phyloP scores from a whole-genome alignment of 2,797 vertebrate species.

The Anolis apletophallus region DNA sequence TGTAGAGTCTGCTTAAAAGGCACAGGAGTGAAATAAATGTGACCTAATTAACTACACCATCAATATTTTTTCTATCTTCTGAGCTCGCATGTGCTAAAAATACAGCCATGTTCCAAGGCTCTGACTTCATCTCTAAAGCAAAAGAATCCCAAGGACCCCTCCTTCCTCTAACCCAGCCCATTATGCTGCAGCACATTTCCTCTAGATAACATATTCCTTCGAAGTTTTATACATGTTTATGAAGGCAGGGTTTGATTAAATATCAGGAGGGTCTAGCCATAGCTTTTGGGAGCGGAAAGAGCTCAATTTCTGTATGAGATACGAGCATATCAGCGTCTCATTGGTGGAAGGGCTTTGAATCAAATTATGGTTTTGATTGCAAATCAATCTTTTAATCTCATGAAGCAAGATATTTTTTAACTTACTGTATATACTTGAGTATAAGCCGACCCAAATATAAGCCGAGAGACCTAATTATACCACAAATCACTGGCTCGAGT shows the following conservation, averaged over 20 bases:
- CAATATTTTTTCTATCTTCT: conserved; percentile 24
- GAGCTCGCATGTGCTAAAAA: conserved; percentile 38
- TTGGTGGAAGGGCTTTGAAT: neutral
- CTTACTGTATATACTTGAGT: no score
- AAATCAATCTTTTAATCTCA: neutral
- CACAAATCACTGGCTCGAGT: no score
- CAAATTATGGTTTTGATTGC: rapidly evolving
- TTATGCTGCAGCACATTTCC: conserved; percentile 56
- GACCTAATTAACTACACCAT: conserved; percentile 1
- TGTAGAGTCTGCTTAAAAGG: neutral
- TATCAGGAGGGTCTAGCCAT: neutral
- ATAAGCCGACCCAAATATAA: no score
- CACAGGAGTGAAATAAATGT: neutral
- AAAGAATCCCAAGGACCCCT: conserved; percentile 50
- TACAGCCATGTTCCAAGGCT: no score
- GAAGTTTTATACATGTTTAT: conserved; percentile 7
- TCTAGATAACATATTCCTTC: neutral
- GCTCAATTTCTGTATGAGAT: no score
- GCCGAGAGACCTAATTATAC: no score
- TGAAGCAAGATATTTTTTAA: no score
- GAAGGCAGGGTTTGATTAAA: neutral
- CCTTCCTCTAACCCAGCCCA: conserved; percentile 52
- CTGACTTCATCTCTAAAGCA: conserved; percentile 52
- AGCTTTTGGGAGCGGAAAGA: neutral
- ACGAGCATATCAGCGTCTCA: neutral